Evolutionary conservation across 1,140 invertebrate species (phyloP), one percentile per base, ranked within the genome.

Genomic region (Chironomus striatipennis): DNA sequence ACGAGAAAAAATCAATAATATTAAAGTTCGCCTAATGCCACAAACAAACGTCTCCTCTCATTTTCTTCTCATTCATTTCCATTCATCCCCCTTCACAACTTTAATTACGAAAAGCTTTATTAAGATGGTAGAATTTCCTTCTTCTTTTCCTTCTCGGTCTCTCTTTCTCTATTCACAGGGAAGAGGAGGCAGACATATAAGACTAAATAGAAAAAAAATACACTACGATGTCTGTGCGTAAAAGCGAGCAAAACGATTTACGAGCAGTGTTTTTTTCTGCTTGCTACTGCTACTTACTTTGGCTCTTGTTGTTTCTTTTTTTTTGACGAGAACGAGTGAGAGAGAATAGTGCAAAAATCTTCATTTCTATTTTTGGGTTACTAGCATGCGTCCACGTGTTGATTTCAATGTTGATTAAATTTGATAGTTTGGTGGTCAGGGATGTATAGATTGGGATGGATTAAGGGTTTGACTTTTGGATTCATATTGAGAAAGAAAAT

Each of bases 41-140:
- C 47, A 57, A n/a, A 12, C 47, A 57, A n/a, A 34, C 24, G 24
- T 18, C 65, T 70, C n/a, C 18, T 18, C 20, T 70, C 65, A 18
- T 70, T 70, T 70, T 70, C n/a, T 57, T 34, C 47, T 57, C 47
- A n/a, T 57, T 57, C 12, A 57, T 57, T 70, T 70, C 17, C 65
- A 70, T 70, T 21, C 65, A 70, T 21, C 7, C 65, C n/a, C 8
- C 47, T 12, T n/a, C n/a, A n/a, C 47, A 57, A n/a, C 65, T 70
- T 70, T 70, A 70, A 70, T 70, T 70, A 70, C 65, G 65, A 70
- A 70, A 70, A 70, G 65, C 65, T 70, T 70, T 70, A 70, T 70
- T 70, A 70, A 70, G 65, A 70, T 21, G 65, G 65, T 10, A 70
- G 20, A 70, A 70, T 70, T 18, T 20, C 20, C 10, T 70, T 20